A percentile compares a stretch with the other conserved stretches of the same genome.
Evolutionary conservation across 1,140 invertebrate species (phyloP).

Genomic region (Dendroctonus valens): DNA sequence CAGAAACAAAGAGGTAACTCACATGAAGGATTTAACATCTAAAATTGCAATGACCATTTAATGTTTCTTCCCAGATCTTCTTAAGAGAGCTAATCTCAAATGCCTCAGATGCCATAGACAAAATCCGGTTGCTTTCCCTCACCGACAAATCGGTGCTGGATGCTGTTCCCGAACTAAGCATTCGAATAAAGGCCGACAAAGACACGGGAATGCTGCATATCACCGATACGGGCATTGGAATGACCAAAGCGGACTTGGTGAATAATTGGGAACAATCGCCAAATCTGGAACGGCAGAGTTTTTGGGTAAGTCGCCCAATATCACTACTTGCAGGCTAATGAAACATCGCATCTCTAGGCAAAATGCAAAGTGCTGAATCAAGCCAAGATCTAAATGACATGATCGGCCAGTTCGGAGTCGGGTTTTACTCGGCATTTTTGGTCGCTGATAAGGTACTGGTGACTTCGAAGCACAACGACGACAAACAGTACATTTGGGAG

Average conservation of each 20-base stretch:
- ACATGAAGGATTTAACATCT: constrained; percentile 48
- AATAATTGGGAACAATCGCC: constrained; percentile 98
- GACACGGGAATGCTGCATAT: constrained; percentile 94
- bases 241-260: constrained; percentile 94
- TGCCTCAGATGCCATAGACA: constrained; percentile 93
- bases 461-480: constrained; percentile 93
- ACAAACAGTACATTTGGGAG: constrained; percentile 97
- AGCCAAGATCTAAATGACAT: constrained; percentile 77
- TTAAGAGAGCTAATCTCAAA: constrained; percentile 97
- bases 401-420: constrained; percentile 96
- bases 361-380: constrained; percentile 76
- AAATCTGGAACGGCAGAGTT: constrained; percentile 99
- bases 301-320: constrained; percentile 66
- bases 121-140: constrained; percentile 88
- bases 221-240: constrained; percentile 96
- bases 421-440: constrained; percentile 97
- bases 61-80: constrained; percentile 73
- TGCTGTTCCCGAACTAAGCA: constrained; percentile 78
- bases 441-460: constrained; percentile 90
- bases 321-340: not conserved
- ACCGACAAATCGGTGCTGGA: constrained; percentile 80
- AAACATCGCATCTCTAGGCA: constrained; percentile 53
- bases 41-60: constrained; percentile 4
- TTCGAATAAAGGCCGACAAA: constrained; percentile 96
- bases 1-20: constrained; percentile 88